These are phyloP conservation scores for Zeus faber DNA, from an alignment of 2,113 vertebrate species.

Conservation along the genomic window DNA sequence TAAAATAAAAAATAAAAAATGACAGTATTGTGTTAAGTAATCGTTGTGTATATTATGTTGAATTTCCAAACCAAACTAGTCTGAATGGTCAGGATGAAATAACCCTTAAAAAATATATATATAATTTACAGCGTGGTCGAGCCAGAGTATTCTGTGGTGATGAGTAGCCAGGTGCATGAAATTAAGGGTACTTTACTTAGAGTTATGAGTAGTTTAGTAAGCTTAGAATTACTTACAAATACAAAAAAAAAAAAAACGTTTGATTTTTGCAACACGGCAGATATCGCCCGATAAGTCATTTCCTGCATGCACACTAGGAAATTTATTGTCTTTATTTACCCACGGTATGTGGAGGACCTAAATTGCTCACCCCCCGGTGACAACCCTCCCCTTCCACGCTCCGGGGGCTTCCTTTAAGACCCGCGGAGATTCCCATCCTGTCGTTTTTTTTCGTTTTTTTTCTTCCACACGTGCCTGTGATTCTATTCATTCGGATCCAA, in stretches of 20 bases:
- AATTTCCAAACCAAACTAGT: too few species aligned
- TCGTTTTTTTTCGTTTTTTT: slow-evolving; percentile 1
- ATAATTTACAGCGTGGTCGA: too few species aligned
- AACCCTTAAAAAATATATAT: too few species aligned
- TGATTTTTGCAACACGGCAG: slow-evolving; percentile 42
- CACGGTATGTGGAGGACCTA: slow-evolving; percentile 49
- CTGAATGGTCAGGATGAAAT: too few species aligned
- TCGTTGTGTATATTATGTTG: too few species aligned
- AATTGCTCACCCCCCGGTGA: slow-evolving; percentile 42
- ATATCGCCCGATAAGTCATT: slow-evolving; percentile 63
- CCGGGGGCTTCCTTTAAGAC: slow-evolving; percentile 51
- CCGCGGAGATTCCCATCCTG: slow-evolving; percentile 33
- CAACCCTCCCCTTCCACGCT: slow-evolving; percentile 33
- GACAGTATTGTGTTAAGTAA: too few species aligned
- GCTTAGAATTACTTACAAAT: too few species aligned
- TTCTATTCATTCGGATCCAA: slow-evolving; percentile 52
- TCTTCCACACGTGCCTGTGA: slow-evolving; percentile 54
- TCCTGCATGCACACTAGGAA: slow-evolving; percentile 49
- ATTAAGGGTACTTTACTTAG: too few species aligned
- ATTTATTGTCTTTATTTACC: slow-evolving; percentile 59
- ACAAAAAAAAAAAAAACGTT: too few species aligned
- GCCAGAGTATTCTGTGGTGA: too few species aligned
- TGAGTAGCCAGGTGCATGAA: too few species aligned
- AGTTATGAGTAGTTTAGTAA: too few species aligned
- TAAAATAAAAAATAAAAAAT: slow-evolving; percentile 20